Evolutionary conservation across 2,797 vertebrate species (phyloP).

Genomic region (Brachyrhaphis roseni): DNA sequence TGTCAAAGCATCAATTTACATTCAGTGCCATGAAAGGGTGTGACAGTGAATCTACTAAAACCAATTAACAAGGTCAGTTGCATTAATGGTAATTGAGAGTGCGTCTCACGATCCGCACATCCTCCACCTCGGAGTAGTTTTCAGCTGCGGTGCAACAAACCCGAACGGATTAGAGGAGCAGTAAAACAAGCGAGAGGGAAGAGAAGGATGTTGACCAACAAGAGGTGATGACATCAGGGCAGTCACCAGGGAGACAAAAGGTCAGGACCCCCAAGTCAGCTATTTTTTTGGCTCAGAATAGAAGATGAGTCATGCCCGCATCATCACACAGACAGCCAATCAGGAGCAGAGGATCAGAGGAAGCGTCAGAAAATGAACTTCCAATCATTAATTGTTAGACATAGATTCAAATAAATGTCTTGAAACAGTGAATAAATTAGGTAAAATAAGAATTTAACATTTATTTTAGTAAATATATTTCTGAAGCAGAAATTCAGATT

Average conservation of each 20-base stretch:
- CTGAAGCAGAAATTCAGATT: not conserved
- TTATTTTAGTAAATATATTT: not conserved
- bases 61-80: constrained; percentile 28
- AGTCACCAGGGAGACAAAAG: constrained; percentile 70
- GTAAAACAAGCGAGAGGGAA: constrained; percentile 12
- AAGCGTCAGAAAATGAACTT: constrained; percentile 19
- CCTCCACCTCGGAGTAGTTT: too few species aligned
- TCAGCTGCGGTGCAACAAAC: not conserved
- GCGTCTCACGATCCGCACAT: too few species aligned
- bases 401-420: not conserved
- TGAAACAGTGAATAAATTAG: not conserved
- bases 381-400: constrained; percentile 27
- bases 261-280: constrained; percentile 51
- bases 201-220: constrained; percentile 24
- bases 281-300: constrained; percentile 59
- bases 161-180: constrained; percentile 10
- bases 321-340: constrained; percentile 50
- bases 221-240: constrained; percentile 48
- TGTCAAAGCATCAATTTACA: constrained; percentile 28
- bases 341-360: constrained; percentile 10
- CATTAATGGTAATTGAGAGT: constrained; percentile 8
- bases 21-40: constrained; percentile 35
- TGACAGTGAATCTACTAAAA: constrained; percentile 13
- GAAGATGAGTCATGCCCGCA: constrained; percentile 72
- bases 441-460: not conserved